Evolutionary conservation across 2,797 vertebrate species (phyloP).

Genomic region (Schizothorax lantsangensis): DNA sequence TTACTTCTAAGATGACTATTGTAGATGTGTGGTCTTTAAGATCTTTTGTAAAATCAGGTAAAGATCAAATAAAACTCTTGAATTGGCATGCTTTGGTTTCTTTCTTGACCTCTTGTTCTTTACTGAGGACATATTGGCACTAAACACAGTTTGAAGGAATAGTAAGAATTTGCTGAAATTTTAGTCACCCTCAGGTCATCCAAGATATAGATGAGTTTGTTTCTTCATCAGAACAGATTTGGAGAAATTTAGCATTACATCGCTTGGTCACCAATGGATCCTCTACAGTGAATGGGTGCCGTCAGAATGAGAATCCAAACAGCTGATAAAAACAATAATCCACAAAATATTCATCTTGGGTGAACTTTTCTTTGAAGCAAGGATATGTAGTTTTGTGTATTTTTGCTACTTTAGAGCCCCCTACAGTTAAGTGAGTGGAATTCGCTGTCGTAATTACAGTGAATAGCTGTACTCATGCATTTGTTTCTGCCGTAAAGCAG

Average conservation of each 20-base stretch:
- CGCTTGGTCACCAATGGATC: neutral
- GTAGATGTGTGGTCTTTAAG: slow-evolving; percentile 16
- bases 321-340: neutral
- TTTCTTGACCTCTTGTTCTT: neutral
- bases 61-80: slow-evolving; percentile 1
- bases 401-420: neutral
- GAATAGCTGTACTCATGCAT: neutral
- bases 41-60: neutral
- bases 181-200: neutral
- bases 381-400: neutral
- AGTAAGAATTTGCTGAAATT: neutral
- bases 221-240: neutral
- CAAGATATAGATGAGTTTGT: neutral
- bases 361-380: neutral
- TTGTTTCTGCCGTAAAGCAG: neutral
- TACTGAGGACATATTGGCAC: neutral
- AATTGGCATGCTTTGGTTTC: neutral
- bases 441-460: neutral
- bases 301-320: neutral
- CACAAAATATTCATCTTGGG: neutral
- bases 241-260: neutral
- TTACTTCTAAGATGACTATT: slow-evolving; percentile 5
- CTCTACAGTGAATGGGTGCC: neutral
- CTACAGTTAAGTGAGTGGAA: neutral
- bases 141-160: neutral